Percentiles rank a stretch among this genome's conserved stretches.
These are phyloP conservation scores for Typhlomys cinereus DNA, from an alignment of 2,113 vertebrate species.

Conservation along the genomic window DNA sequence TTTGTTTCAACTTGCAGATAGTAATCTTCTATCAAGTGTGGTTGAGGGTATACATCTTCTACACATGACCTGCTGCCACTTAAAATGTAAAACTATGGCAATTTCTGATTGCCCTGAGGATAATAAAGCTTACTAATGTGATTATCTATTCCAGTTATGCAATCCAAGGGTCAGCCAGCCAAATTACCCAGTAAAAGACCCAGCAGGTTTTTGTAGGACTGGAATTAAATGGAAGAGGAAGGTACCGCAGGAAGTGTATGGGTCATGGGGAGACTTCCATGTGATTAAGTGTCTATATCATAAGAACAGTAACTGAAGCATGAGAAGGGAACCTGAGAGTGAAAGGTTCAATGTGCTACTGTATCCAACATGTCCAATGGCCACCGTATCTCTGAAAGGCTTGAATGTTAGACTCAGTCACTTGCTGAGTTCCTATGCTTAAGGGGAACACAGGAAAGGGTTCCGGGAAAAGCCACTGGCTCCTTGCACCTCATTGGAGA, in stretches of 20 bases:
- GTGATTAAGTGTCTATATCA: not conserved
- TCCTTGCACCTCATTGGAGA: too few relatives aligned
- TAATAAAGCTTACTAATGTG: not conserved
- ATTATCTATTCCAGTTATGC: not conserved
- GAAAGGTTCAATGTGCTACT: not conserved
- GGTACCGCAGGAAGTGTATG: not conserved
- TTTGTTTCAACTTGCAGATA: not conserved
- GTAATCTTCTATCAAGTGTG: not conserved
- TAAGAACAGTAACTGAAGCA: not conserved
- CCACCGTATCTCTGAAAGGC: rapidly evolving
- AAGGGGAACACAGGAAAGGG: too few relatives aligned
- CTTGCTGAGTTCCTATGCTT: too few relatives aligned
- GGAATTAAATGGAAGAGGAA: not conserved
- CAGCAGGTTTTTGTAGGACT: not conserved
- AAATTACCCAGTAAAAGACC: too few relatives aligned
- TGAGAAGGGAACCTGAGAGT: not conserved
- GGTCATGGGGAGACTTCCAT: not conserved
- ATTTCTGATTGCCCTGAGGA: not conserved
- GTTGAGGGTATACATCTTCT: not conserved
- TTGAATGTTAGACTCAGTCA: not conserved
- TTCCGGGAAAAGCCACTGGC: too few relatives aligned
- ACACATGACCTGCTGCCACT: not conserved
- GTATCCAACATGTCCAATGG: too few relatives aligned
- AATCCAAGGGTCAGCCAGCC: not conserved
- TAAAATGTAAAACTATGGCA: not conserved